Evolutionary conservation across 2,797 vertebrate species (phyloP).

Genomic region (Myiotriccus ornatus): DNA sequence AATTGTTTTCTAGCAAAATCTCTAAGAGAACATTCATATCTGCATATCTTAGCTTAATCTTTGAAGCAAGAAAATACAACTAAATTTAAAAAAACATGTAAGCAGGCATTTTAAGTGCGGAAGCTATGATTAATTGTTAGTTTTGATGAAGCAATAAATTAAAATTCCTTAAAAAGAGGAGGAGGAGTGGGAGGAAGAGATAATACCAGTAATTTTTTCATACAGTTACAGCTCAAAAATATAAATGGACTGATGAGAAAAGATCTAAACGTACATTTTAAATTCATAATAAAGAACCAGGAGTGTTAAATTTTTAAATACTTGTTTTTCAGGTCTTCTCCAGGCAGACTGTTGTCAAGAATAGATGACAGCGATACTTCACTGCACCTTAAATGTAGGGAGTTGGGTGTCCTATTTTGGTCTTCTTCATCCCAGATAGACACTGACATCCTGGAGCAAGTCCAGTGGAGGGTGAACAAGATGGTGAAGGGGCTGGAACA

Average conservation of each 20-base stretch:
- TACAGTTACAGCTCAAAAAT: not conserved
- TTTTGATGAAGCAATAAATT: slow-evolving; percentile 13
- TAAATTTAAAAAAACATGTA: not conserved
- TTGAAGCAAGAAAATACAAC: not conserved
- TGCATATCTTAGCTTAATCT: not conserved
- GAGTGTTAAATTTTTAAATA: not conserved
- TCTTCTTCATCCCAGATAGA: not conserved
- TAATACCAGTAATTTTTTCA: slow-evolving; percentile 16
- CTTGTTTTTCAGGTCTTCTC: not conserved
- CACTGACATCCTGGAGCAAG: not conserved
- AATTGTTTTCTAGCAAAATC: not conserved
- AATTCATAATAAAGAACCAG: not conserved
- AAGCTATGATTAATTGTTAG: not conserved
- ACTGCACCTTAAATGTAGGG: not conserved
- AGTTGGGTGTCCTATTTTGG: not conserved
- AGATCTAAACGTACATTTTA: not conserved
- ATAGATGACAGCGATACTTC: not conserved
- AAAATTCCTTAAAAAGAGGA: not conserved
- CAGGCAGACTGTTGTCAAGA: not conserved
- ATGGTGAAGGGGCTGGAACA: not conserved
- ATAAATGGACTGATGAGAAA: not conserved
- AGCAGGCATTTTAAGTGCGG: not conserved
- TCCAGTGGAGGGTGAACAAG: not conserved
- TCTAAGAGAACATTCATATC: not conserved
- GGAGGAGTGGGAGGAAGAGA: not conserved